Evolutionary conservation across 2,888 invertebrate genomes (phyloP).

Genomic region (Catonia carolina): DNA sequence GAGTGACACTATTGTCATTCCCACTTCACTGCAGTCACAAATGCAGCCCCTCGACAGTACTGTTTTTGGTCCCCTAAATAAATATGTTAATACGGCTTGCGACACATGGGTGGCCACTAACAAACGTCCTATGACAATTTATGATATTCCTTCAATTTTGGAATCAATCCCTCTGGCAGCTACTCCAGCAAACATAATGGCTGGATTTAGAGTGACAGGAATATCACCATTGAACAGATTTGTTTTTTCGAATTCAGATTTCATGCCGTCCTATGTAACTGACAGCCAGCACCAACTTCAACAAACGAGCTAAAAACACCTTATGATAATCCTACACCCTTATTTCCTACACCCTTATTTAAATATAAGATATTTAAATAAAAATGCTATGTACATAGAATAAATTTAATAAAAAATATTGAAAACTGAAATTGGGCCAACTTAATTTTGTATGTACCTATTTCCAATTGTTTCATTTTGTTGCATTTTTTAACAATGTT

Average conservation of each 20-base stretch:
- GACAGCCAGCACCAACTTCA: slow-evolving; percentile 1
- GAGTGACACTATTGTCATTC: slow-evolving; percentile 24
- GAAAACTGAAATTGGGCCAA: too few species aligned
- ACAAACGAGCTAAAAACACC: too few species aligned
- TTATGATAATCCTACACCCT: too few species aligned
- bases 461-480: too few species aligned
- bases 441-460: too few species aligned
- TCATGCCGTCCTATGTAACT: slow-evolving; percentile 17
- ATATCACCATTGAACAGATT: slow-evolving; percentile 12
- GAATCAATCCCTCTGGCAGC: slow-evolving; percentile 7
- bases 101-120: slow-evolving; percentile 14
- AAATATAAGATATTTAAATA: too few species aligned
- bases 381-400: too few species aligned
- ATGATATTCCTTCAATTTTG: slow-evolving; percentile 20
- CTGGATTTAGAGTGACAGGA: slow-evolving; percentile 18
- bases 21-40: slow-evolving; percentile 23
- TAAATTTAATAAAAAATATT: too few species aligned
- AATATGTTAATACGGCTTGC: slow-evolving; percentile 16
- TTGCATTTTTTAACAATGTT: too few species aligned
- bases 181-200: slow-evolving; percentile 14
- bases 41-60: slow-evolving; percentile 22
- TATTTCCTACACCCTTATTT: too few species aligned
- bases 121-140: slow-evolving; percentile 16
- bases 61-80: slow-evolving; percentile 20
- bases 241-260: slow-evolving; percentile 16